Conservation (phyloP, 2,888 invertebrate species). For the Orthonychiurus folsomi region DNA sequence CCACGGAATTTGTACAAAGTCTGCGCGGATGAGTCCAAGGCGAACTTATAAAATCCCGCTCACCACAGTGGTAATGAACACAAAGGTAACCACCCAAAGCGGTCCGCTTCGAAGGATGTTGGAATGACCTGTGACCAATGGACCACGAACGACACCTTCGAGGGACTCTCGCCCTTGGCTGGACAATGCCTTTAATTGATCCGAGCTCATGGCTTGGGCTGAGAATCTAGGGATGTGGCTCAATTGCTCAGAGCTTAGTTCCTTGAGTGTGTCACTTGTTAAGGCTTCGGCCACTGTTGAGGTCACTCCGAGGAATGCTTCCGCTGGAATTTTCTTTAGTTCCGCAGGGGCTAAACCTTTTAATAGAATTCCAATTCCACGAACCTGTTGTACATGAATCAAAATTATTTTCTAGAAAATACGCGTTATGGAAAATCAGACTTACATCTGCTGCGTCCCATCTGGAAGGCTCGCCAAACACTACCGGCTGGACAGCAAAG, state of each 20-base stretch:
- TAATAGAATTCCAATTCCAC: constrained; percentile 29
- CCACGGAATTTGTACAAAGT: neutral
- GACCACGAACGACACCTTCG: constrained; percentile 22
- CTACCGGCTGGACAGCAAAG: constrained; percentile 16
- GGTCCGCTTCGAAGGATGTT: neutral
- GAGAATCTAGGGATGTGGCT: constrained; percentile 31
- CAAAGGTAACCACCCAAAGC: neutral
- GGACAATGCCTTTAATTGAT: constrained; percentile 22
- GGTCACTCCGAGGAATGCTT: constrained; percentile 30
- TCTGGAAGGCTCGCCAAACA: constrained; percentile 24
- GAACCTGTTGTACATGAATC: constrained; percentile 12
- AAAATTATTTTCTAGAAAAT: neutral
- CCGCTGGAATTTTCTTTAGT: constrained; percentile 27
- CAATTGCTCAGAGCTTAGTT: constrained; percentile 26
- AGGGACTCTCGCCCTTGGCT: constrained; percentile 22
- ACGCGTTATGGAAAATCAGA: neutral
- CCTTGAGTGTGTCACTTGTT: constrained; percentile 14
- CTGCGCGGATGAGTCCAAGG: no score
- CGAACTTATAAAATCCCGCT: no score
- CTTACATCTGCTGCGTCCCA: constrained; percentile 35
- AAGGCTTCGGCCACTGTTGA: constrained; percentile 26
- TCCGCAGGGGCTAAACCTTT: constrained; percentile 19
- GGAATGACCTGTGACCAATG: constrained; percentile 19
- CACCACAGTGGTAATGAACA: constrained; percentile 13
- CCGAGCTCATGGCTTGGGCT: constrained; percentile 28